These are phyloP conservation scores for Lagopus leucura DNA, from an alignment of 2,113 vertebrate genomes.

Conservation along the genomic window DNA sequence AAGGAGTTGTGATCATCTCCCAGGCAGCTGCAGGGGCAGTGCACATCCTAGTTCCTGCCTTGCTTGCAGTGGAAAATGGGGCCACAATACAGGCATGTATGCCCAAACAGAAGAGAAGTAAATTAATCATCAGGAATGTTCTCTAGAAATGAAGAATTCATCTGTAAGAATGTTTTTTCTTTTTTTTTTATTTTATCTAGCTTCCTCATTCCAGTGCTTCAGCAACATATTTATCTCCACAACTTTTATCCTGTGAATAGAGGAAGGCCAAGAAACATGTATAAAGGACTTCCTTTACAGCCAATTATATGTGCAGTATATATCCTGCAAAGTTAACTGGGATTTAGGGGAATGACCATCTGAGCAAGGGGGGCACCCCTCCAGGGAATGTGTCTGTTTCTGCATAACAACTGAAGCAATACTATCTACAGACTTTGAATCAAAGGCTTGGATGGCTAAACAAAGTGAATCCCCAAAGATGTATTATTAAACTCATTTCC, in stretches of 20 bases:
- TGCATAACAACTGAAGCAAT: background rate
- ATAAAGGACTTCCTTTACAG: background rate
- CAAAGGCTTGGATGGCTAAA: constrained; percentile 37
- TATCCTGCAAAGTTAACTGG: constrained; percentile 29
- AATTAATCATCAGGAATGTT: constrained; percentile 20
- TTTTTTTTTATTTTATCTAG: background rate
- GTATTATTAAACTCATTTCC: constrained; percentile 34
- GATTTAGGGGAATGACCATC: constrained; percentile 45
- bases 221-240: constrained; percentile 28
- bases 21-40: constrained; percentile 6
- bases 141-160: constrained; percentile 41
- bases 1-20: background rate
- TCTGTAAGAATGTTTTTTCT: background rate
- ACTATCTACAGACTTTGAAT: constrained; percentile 29
- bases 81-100: background rate
- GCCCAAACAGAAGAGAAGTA: constrained; percentile 6
- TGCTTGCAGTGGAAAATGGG: background rate
- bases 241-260: background rate
- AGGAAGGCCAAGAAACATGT: background rate
- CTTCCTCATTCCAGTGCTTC: constrained; percentile 17
- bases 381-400: constrained; percentile 1
- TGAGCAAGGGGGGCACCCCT: background rate
- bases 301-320: background rate
- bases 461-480: constrained; percentile 45
- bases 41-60: background rate